Conservation (phyloP, 2,888 invertebrate genomes). For the Ornithoptera alexandrae region DNA sequence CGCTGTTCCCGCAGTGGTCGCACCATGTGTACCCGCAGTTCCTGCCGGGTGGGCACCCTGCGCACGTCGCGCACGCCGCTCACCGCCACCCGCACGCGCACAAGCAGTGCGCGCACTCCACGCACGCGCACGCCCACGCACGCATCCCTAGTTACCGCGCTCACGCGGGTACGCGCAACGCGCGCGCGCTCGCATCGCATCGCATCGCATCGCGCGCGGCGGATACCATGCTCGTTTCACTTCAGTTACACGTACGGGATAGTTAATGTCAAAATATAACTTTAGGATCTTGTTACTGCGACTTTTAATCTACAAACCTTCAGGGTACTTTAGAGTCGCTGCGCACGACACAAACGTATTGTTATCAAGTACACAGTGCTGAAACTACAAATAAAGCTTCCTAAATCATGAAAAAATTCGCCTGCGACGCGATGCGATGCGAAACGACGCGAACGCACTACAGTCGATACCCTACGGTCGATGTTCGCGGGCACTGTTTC, state of each 20-base stretch:
- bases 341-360: too few relatives aligned
- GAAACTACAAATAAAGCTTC: too few relatives aligned
- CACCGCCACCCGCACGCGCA: conserved; percentile 76
- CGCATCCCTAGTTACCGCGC: conserved; percentile 78
- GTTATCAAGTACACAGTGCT: too few relatives aligned
- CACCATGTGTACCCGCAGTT: conserved; percentile 97
- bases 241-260: background rate
- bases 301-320: too few relatives aligned
- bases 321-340: too few relatives aligned
- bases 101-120: conserved; percentile 58
- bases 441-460: conserved; percentile 55
- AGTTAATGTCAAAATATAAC: too few relatives aligned
- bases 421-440: background rate
- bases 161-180: conserved; percentile 63
- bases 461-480: conserved; percentile 54
- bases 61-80: conserved; percentile 42
- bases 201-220: background rate
- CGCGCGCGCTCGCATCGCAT: conserved; percentile 51
- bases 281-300: too few relatives aligned
- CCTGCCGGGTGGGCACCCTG: conserved; percentile 93
- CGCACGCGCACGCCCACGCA: conserved; percentile 70
- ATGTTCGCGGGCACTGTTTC: conserved; percentile 68
- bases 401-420: too few relatives aligned
- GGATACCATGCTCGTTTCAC: background rate
- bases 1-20: conserved; percentile 96